Conservation (phyloP, 2,113 vertebrate genomes). For the Eolophus roseicapilla region DNA sequence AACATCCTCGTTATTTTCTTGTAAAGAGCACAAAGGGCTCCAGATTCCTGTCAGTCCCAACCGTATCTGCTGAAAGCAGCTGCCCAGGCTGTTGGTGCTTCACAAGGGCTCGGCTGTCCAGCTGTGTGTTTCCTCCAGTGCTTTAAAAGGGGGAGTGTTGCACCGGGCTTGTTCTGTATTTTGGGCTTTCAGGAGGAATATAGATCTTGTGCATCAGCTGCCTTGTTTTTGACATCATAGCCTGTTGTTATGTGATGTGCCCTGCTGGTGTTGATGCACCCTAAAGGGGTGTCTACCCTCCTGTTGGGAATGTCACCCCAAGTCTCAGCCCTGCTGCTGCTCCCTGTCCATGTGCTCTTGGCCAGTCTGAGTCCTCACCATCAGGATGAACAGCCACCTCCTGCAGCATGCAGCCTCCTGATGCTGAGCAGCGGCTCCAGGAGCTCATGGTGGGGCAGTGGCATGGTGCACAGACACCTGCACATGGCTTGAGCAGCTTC, state of each 20-base stretch:
- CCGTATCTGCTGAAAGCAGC: background rate
- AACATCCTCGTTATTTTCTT: background rate
- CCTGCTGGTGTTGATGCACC: background rate
- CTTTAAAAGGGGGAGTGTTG: background rate
- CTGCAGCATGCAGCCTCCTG: background rate
- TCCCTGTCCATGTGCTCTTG: background rate
- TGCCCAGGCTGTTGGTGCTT: background rate
- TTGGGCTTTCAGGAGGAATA: background rate
- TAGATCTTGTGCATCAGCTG: background rate
- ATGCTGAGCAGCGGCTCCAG: fast-evolving
- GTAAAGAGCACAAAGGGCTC: background rate
- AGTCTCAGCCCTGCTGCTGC: background rate
- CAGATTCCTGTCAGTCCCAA: background rate
- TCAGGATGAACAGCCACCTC: background rate
- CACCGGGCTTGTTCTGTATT: fast-evolving
- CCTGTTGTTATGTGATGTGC: background rate
- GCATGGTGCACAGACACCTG: background rate
- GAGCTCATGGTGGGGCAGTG: fast-evolving
- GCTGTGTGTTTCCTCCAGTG: background rate
- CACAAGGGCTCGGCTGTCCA: background rate
- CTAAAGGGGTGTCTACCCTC: background rate
- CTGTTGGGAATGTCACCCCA: background rate
- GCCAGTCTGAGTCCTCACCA: fast-evolving
- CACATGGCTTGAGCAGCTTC: background rate
- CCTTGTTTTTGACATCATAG: background rate